Percentiles rank a stretch among this genome's conserved stretches.
These are phyloP conservation scores for Tetramorium parvispinum DNA, from an alignment of 1,140 invertebrate genomes.

Conservation along the genomic window DNA sequence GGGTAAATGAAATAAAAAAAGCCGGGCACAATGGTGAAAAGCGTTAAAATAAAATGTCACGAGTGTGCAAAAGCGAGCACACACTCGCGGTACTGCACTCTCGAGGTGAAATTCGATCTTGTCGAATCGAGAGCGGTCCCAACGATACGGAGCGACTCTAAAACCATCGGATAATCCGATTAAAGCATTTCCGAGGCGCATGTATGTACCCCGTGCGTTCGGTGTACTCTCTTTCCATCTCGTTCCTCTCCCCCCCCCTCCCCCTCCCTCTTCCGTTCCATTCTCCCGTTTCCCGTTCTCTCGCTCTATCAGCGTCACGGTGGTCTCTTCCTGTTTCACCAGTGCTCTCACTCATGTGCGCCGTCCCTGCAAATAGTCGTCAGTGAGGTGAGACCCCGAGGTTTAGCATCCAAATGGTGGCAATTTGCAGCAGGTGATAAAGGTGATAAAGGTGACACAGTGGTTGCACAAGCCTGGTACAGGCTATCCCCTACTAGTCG, in stretches of 20 bases:
- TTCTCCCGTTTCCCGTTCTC: constrained; percentile 38
- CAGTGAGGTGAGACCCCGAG: constrained; percentile 79
- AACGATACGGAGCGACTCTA: constrained; percentile 67
- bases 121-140: constrained; percentile 27
- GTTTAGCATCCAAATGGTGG: constrained; percentile 85
- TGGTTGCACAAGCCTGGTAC: constrained; percentile 75
- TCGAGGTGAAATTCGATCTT: constrained; percentile 72
- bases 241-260: not conserved
- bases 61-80: not conserved
- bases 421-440: constrained; percentile 86
- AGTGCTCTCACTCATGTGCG: constrained; percentile 58
- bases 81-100: constrained; percentile 7
- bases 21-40: not conserved
- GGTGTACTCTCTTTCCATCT: constrained; percentile 52
- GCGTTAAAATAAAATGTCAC: constrained; percentile 39
- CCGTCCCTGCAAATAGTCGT: constrained; percentile 82
- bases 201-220: constrained; percentile 72
- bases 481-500: constrained; percentile 59
- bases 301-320: constrained; percentile 46
- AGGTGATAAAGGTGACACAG: constrained; percentile 86
- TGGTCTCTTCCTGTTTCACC: constrained; percentile 9
- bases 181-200: constrained; percentile 78
- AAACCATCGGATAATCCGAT: constrained; percentile 81
- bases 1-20: not conserved
- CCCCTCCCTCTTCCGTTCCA: not conserved